phyloP scores from a whole-genome alignment of 2,113 vertebrate species.

The Lates calcarifer region DNA sequence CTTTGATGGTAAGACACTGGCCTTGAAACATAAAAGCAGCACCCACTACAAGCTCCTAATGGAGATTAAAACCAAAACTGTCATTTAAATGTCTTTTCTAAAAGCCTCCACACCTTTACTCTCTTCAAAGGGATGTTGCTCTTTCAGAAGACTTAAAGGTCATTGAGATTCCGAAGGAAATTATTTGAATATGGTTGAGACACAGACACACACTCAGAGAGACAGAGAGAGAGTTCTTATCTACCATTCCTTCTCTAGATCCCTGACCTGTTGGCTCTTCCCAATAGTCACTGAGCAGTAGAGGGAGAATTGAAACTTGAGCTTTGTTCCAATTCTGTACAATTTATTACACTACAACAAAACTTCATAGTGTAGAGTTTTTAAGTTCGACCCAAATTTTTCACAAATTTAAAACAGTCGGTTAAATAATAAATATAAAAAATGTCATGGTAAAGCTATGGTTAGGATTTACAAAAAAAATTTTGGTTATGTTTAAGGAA shows the following conservation, averaged over 20 bases:
- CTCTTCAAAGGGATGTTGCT: slow-evolving; percentile 35
- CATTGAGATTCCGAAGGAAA: slow-evolving; percentile 54
- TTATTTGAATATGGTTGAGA: slow-evolving; percentile 54
- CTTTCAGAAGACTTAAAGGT: slow-evolving; percentile 70
- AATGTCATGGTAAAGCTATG: too few relatives aligned
- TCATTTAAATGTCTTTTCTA: slow-evolving; percentile 32
- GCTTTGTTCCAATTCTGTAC: neutral
- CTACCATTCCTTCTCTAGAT: slow-evolving; percentile 44
- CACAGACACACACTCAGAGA: neutral
- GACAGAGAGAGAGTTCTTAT: slow-evolving; percentile 31
- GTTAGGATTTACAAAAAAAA: too few relatives aligned
- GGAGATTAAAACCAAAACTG: slow-evolving; percentile 35
- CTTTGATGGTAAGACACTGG: slow-evolving; percentile 16
- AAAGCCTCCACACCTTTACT: slow-evolving; percentile 30
- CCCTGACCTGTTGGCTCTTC: slow-evolving; percentile 19
- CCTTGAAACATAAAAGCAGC: neutral
- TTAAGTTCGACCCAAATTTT: too few relatives aligned
- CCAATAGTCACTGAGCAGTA: slow-evolving; percentile 13
- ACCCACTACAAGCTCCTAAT: slow-evolving; percentile 27
- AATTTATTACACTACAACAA: neutral
- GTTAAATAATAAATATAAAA: too few relatives aligned
- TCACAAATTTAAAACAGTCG: too few relatives aligned
- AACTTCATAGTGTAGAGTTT: too few relatives aligned
- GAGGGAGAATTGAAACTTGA: neutral
- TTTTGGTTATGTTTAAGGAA: too few relatives aligned